Conservation (phyloP, 2,888 invertebrate species). For the Stenurella melanura region DNA sequence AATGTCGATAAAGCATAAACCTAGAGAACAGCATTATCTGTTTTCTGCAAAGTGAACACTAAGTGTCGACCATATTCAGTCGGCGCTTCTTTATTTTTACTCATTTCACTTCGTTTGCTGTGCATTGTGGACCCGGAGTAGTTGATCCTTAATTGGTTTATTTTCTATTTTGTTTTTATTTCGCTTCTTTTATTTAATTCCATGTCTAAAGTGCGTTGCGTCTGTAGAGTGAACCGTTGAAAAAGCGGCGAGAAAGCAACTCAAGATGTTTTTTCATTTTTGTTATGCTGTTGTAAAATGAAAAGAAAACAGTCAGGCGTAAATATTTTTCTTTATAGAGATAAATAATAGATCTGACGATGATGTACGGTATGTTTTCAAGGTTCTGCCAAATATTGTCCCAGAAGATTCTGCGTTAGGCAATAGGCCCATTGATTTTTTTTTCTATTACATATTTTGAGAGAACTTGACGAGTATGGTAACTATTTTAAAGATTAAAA, state of each 20-base stretch:
- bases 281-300: not conserved
- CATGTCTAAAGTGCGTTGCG: not conserved
- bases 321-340: not conserved
- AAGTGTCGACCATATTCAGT: slow-evolving; percentile 59
- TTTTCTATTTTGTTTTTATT: slow-evolving; percentile 31
- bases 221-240: not conserved
- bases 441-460: too few relatives aligned
- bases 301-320: not conserved
- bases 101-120: slow-evolving; percentile 43
- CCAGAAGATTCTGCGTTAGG: too few relatives aligned
- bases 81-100: slow-evolving; percentile 43
- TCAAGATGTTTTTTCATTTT: not conserved
- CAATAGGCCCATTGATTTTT: too few relatives aligned
- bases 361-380: too few relatives aligned
- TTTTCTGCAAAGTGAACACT: slow-evolving; percentile 67
- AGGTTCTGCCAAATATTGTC: too few relatives aligned
- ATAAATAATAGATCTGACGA: too few relatives aligned
- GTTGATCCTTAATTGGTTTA: slow-evolving; percentile 42
- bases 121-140: slow-evolving; percentile 20
- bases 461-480: too few relatives aligned
- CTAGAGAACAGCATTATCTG: slow-evolving; percentile 61
- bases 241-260: not conserved
- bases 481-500: too few relatives aligned
- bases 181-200: slow-evolving; percentile 12
- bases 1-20: slow-evolving; percentile 59